These are phyloP conservation scores for Gasterosteus aculeatus DNA, from an alignment of 2,113 vertebrate species.

Conservation along the genomic window DNA sequence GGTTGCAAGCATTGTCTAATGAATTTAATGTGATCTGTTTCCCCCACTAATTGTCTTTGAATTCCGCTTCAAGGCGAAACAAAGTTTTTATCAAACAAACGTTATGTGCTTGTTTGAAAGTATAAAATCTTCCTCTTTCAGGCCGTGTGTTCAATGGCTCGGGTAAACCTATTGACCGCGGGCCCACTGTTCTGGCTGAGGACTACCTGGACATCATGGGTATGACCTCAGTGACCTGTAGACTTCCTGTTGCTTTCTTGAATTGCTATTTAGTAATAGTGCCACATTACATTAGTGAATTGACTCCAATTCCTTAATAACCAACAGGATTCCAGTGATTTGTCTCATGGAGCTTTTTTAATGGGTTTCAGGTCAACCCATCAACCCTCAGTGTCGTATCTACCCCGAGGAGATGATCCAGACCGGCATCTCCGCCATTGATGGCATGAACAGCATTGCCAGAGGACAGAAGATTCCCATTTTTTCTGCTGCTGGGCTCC, in stretches of 20 bases:
- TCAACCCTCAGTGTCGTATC: slow-evolving; percentile 87
- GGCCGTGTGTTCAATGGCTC: slow-evolving; percentile 86
- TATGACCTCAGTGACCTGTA: slow-evolving; percentile 42
- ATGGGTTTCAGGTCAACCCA: slow-evolving; percentile 80
- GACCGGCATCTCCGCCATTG: slow-evolving; percentile 86
- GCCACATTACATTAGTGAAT: too few relatives aligned
- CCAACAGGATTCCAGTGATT: background rate
- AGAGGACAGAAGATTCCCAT: slow-evolving; percentile 88
- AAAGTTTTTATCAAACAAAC: slow-evolving; percentile 7
- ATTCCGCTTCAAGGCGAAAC: slow-evolving; percentile 20
- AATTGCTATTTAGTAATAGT: background rate
- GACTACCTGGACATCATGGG: slow-evolving; percentile 88
- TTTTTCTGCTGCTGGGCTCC: slow-evolving; percentile 85
- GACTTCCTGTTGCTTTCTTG: background rate
- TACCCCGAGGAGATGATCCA: slow-evolving; percentile 89
- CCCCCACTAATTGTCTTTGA: slow-evolving; percentile 36
- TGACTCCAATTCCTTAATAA: background rate
- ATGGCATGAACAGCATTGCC: slow-evolving; percentile 88
- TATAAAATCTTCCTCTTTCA: slow-evolving; percentile 49
- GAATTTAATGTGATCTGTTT: slow-evolving; percentile 11
- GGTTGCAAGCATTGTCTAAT: slow-evolving; percentile 48
- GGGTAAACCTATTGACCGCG: slow-evolving; percentile 86
- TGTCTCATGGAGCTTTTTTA: background rate
- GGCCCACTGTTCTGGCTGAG: slow-evolving; percentile 83
- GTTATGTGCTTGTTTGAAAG: background rate